Evolutionary conservation across 2,888 invertebrate species (phyloP).

Genomic region (Aspidiotus destructor): DNA sequence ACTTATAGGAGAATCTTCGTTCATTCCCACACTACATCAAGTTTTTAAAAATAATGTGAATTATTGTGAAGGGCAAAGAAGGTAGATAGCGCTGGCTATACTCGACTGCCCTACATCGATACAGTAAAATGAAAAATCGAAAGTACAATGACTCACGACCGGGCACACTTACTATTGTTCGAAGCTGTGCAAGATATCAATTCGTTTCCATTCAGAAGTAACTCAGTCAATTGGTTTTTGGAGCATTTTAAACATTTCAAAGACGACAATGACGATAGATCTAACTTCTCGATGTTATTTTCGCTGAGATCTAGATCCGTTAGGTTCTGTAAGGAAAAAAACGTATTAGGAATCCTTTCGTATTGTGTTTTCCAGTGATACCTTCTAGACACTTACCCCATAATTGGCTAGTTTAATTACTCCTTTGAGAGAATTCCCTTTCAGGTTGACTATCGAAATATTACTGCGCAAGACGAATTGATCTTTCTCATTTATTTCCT

Average conservation of each 20-base stretch:
- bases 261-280: conserved; percentile 66
- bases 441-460: conserved; percentile 51
- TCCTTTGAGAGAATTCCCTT: conserved; percentile 68
- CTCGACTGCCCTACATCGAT: neutral
- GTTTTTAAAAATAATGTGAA: no score
- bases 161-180: conserved; percentile 58
- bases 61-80: no score
- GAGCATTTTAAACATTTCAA: conserved; percentile 67
- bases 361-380: neutral
- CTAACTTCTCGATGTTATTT: conserved; percentile 71
- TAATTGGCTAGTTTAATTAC: conserved; percentile 77
- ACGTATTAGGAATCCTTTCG: no score
- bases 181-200: conserved; percentile 68
- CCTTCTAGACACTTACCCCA: conserved; percentile 53
- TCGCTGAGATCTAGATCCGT: conserved; percentile 74
- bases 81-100: no score
- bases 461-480: conserved; percentile 41
- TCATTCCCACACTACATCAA: no score
- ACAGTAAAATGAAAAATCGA: neutral
- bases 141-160: neutral
- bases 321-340: conserved; percentile 54
- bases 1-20: no score
- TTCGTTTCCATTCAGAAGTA: conserved; percentile 67
- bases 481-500: conserved; percentile 1
- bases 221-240: conserved; percentile 62